A percentile compares a stretch with the other conserved stretches of the same genome.
Evolutionary conservation across 2,797 vertebrate genomes (phyloP).

Genomic region (Hydrolagus colliei): DNA sequence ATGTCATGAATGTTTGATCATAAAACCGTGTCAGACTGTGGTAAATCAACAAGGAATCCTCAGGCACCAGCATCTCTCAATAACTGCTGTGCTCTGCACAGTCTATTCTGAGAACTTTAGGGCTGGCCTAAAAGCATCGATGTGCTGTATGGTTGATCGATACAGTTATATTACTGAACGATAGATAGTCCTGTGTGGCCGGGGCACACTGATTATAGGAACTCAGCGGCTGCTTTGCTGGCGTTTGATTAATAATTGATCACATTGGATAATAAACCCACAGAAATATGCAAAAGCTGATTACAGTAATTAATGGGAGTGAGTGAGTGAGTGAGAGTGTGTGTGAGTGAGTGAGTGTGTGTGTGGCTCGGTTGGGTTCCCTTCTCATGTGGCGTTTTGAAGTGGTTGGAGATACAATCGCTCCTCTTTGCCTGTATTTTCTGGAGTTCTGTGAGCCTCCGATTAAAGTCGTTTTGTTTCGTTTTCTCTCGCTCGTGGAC

Average conservation of each 20-base stretch:
- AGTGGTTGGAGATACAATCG: too few species aligned
- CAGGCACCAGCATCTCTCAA: background rate
- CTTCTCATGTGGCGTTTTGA: too few species aligned
- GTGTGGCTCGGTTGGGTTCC: background rate
- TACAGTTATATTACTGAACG: slow-evolving; percentile 15
- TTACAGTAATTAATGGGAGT: slow-evolving; percentile 20
- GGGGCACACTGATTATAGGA: slow-evolving; percentile 1
- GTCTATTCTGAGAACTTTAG: slow-evolving; percentile 18
- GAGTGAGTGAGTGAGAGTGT: background rate
- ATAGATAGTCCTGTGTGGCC: slow-evolving; percentile 1
- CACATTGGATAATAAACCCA: slow-evolving; percentile 19
- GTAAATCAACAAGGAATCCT: slow-evolving; percentile 8
- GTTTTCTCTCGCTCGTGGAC: too few species aligned
- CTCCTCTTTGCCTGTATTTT: too few species aligned
- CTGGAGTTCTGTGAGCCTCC: too few species aligned
- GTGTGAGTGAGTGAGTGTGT: background rate
- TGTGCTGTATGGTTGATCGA: slow-evolving; percentile 14
- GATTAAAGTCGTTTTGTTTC: too few species aligned
- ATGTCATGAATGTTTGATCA: background rate
- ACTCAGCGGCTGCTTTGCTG: background rate
- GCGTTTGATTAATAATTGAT: slow-evolving; percentile 23
- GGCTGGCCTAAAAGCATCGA: slow-evolving; percentile 21
- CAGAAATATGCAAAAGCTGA: slow-evolving; percentile 18
- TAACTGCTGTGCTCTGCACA: slow-evolving; percentile 25
- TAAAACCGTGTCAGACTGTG: background rate